Conservation (phyloP, 2,113 vertebrate genomes). For the Vulpes ferrilata region DNA sequence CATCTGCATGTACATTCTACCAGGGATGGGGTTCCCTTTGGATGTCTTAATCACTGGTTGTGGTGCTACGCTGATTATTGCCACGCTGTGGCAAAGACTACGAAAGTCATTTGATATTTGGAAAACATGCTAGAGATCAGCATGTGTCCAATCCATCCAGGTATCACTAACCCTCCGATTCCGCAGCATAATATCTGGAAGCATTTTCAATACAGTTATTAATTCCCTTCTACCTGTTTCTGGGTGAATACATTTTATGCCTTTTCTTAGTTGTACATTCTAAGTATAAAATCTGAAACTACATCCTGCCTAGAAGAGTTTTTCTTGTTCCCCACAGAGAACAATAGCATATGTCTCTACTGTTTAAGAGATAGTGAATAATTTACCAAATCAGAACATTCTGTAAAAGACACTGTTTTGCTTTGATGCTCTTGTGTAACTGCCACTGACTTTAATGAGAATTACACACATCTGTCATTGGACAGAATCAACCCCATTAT, state of each 20-base stretch:
- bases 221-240: background rate
- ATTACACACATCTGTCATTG: slow-evolving; percentile 79
- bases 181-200: background rate
- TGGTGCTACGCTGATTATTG: background rate
- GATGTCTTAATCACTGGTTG: background rate
- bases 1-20: background rate
- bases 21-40: background rate
- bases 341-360: slow-evolving; percentile 70
- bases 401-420: slow-evolving; percentile 73
- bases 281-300: slow-evolving; percentile 33
- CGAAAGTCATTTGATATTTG: background rate
- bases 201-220: background rate
- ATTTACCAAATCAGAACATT: slow-evolving; percentile 78
- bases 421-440: slow-evolving; percentile 74
- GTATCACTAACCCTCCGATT: background rate
- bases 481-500: slow-evolving; percentile 77
- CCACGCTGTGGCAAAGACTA: background rate
- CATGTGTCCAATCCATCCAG: background rate
- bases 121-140: background rate
- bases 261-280: background rate
- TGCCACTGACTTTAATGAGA: slow-evolving; percentile 76
- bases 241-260: background rate
- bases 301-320: background rate
- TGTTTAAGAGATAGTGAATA: slow-evolving; percentile 67
- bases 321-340: slow-evolving; percentile 54